Percentiles rank a stretch among this genome's conserved stretches.
phyloP scores from a whole-genome alignment of 2,113 vertebrate species.

The Solenodon paradoxus region DNA sequence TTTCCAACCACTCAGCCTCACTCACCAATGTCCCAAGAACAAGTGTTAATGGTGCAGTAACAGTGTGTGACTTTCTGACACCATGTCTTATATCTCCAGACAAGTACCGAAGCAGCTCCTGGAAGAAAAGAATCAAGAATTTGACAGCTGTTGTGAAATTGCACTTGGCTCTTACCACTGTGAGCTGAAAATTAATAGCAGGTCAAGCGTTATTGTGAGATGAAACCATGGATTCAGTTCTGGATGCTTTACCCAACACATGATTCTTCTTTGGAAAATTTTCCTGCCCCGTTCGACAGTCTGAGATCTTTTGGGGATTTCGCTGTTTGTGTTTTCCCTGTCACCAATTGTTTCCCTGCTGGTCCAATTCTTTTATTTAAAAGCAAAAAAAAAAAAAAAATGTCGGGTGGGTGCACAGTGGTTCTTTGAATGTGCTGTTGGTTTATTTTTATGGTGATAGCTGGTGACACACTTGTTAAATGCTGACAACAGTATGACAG shows the following conservation, averaged over 20 bases:
- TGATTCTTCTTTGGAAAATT: neutral
- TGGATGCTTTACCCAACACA: slow-evolving; percentile 53
- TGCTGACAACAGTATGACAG: slow-evolving; percentile 55
- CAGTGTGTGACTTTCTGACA: slow-evolving; percentile 56
- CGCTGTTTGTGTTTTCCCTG: slow-evolving; percentile 4
- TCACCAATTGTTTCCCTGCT: slow-evolving; percentile 53
- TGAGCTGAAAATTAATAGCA: slow-evolving; percentile 61
- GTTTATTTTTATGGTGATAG: slow-evolving; percentile 41
- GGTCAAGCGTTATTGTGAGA: slow-evolving; percentile 3
- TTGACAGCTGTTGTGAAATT: slow-evolving; percentile 74
- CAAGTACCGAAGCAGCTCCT: slow-evolving; percentile 47
- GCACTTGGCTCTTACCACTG: slow-evolving; percentile 53
- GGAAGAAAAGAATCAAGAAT: slow-evolving; percentile 65
- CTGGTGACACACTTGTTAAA: slow-evolving; percentile 52
- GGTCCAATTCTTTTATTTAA: neutral
- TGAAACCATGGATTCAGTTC: slow-evolving; percentile 47
- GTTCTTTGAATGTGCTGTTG: slow-evolving; percentile 40
- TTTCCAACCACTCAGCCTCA: slow-evolving; percentile 33
- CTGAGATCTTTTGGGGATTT: neutral
- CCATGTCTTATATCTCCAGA: slow-evolving; percentile 64
- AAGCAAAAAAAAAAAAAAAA: slow-evolving; percentile 12
- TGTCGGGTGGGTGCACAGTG: neutral
- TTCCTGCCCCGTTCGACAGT: neutral
- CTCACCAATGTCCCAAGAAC: slow-evolving; percentile 62
- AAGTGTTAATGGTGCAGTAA: slow-evolving; percentile 52